A percentile compares a stretch with the other conserved stretches of the same genome.
Evolutionary conservation across 2,113 vertebrate genomes (phyloP).

Genomic region (Podiceps cristatus): DNA sequence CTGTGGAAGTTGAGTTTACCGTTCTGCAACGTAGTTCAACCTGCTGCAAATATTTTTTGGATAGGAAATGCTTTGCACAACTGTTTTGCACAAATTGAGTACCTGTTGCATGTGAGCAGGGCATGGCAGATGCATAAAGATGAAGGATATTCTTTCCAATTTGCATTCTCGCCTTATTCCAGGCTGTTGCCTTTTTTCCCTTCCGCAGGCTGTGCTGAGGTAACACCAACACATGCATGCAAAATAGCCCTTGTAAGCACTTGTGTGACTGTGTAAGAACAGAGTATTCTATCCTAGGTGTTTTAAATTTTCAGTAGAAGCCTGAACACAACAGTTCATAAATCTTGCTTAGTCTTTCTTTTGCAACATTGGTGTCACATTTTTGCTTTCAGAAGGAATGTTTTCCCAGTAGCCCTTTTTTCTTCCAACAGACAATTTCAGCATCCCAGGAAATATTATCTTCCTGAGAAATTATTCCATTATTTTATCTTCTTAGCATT

Average conservation of each 20-base stretch:
- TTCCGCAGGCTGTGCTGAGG: neutral
- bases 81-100: neutral
- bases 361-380: neutral
- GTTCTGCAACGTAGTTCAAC: neutral
- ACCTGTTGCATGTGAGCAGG: neutral
- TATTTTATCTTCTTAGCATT: slow-evolving; percentile 14
- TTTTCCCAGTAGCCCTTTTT: slow-evolving; percentile 6
- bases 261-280: neutral
- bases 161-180: slow-evolving; percentile 6
- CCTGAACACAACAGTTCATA: neutral
- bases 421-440: slow-evolving; percentile 14
- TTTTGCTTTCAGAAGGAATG: slow-evolving; percentile 1
- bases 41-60: neutral
- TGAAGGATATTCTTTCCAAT: neutral
- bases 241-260: neutral
- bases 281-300: neutral
- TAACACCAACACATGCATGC: neutral
- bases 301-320: slow-evolving; percentile 1
- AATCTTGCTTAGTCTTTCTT: slow-evolving; percentile 4
- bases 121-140: neutral
- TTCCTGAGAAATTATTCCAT: slow-evolving; percentile 4
- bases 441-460: neutral
- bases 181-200: neutral
- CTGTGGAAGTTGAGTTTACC: neutral
- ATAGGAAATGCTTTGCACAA: neutral